Evolutionary conservation across 2,797 vertebrate genomes (phyloP), one percentile per base, ranked within the genome.

Genomic region (Cetoscarus ocellatus): DNA sequence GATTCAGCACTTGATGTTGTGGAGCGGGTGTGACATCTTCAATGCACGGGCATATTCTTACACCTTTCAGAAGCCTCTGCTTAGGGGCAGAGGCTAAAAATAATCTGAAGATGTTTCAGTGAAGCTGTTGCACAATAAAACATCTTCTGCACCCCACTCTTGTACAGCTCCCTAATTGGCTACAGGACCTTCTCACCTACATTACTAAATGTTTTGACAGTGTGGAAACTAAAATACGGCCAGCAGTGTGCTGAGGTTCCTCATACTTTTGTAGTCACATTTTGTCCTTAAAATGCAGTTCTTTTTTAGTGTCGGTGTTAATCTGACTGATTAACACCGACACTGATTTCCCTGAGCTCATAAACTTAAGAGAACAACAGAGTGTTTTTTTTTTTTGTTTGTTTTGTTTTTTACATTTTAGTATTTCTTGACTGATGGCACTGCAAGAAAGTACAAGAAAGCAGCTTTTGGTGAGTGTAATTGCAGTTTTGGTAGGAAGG

Each of bases 141-240:
- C 47, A 83, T 82, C 81, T 80, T 62, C 67, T n/a, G 80, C 77
- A 73, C 64, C 60, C 42, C 18, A 61, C 73, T 70, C 56, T 75
- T 87, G 90, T 89, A 84, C 61, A 62, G 68, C 77, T 80, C 45
- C 70, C 78, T 90, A 91, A 91, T 92, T 91, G 89, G 83, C 81
- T 78, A 71, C 73, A 80, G 83, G 80, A 90, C 87, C 83, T 85
- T 84, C 79, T 88, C 82, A 89, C 84, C 86, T 83, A 60, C 75
- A 84, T 91, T 79, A 85, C 82, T 86, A 66, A 77, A 61, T 86
- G 86, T 87, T 88, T 88, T 86, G 87, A 88, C 86, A 86, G 68
- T 59, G 55, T 57, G 51, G 65, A 65, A 82, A 77, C 62, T 66
- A 69, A 86, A 78, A 83, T 61, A 72, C 61, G 50, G 54, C 68